Percentiles rank a stretch among this genome's conserved stretches.
phyloP scores from a whole-genome alignment of 2,888 invertebrate genomes.

The Ptychoptera albimana region DNA sequence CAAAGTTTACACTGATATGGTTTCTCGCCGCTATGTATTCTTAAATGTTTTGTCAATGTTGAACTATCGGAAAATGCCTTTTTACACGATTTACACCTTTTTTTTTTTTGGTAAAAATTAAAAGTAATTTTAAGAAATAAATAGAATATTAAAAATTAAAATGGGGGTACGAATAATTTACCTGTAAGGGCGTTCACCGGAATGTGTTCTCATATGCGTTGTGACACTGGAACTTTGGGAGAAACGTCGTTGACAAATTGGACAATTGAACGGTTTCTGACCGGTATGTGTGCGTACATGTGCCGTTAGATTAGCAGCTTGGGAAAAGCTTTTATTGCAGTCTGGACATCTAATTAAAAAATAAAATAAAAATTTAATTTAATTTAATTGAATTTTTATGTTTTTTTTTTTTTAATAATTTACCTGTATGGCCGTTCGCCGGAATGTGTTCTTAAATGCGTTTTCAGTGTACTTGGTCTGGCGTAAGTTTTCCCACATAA shows the following conservation, averaged over 20 bases:
- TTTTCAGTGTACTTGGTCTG: slow-evolving; percentile 90
- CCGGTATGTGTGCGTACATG: slow-evolving; percentile 83
- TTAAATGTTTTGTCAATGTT: slow-evolving; percentile 89
- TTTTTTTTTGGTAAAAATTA: slow-evolving; percentile 10
- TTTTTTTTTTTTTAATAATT: not conserved
- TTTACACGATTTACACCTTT: slow-evolving; percentile 82
- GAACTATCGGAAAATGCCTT: slow-evolving; percentile 99
- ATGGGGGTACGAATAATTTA: slow-evolving; percentile 16
- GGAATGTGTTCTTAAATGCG: slow-evolving; percentile 89
- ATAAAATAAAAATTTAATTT: not conserved
- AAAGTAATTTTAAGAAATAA: not conserved
- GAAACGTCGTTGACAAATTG: slow-evolving; percentile 91
- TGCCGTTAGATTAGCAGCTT: slow-evolving; percentile 96
- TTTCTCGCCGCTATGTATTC: slow-evolving; percentile 76
- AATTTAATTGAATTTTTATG: not conserved
- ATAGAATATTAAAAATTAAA: slow-evolving; percentile 4
- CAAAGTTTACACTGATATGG: slow-evolving; percentile 97
- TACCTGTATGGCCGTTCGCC: slow-evolving; percentile 58
- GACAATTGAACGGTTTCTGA: slow-evolving; percentile 96
- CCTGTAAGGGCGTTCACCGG: slow-evolving; percentile 95
- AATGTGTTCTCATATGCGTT: slow-evolving; percentile 99
- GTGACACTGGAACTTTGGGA: slow-evolving; percentile 92
- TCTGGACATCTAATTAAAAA: slow-evolving; percentile 48
- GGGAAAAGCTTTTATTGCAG: slow-evolving; percentile 93
- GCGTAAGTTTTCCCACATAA: slow-evolving; percentile 96